Conservation (phyloP, 2,113 vertebrate genomes). For the Alexandromys fortis region DNA sequence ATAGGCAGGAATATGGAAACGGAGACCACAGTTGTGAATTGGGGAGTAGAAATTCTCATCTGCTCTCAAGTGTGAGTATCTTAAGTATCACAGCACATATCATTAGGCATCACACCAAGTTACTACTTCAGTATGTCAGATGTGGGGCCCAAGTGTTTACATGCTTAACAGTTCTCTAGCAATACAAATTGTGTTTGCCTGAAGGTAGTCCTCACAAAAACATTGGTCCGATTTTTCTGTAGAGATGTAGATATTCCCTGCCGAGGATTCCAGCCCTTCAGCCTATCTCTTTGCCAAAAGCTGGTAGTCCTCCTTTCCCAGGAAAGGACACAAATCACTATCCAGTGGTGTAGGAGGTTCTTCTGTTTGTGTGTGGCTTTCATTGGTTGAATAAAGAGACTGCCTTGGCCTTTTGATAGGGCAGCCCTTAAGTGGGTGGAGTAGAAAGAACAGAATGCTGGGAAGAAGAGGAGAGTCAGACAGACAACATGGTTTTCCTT, state of each 20-base stretch:
- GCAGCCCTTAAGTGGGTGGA: no score
- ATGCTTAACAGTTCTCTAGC: neutral
- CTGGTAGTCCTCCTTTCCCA: neutral
- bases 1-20: neutral
- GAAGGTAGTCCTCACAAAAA: neutral
- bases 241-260: neutral
- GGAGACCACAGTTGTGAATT: neutral
- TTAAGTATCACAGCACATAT: neutral
- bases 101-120: neutral
- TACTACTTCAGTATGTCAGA: neutral
- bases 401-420: no score
- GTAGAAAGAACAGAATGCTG: no score
- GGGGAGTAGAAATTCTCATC: neutral
- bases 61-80: neutral
- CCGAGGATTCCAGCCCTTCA: fast-evolving
- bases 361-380: no score
- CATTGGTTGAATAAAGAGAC: no score
- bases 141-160: neutral
- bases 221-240: neutral
- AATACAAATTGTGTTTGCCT: neutral
- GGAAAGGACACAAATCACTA: neutral
- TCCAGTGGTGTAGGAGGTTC: neutral
- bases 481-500: no score
- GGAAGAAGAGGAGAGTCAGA: no score
- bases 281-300: neutral